Evolutionary conservation across 2,888 invertebrate species (phyloP).

Genomic region (Argynnis bischoffii): DNA sequence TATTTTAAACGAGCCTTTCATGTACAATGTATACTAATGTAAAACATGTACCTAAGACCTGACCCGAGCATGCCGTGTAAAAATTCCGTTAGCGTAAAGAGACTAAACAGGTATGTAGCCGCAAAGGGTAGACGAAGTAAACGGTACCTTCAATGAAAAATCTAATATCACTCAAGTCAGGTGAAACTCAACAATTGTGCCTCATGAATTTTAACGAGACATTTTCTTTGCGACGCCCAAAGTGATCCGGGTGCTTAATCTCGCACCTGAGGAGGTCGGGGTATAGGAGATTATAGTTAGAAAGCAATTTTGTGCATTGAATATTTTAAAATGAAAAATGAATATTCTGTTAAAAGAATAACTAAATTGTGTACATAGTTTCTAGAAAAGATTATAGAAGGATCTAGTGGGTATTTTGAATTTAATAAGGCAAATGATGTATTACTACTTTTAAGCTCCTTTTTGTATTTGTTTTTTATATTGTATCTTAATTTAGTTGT

Average conservation of each 20-base stretch:
- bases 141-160: conserved; percentile 49
- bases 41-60: not conserved
- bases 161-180: conserved; percentile 67
- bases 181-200: conserved; percentile 63
- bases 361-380: conserved; percentile 11
- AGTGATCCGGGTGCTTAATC: conserved; percentile 56
- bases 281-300: conserved; percentile 31
- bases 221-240: conserved; percentile 64
- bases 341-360: conserved; percentile 20
- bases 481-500: too few species aligned
- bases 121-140: conserved; percentile 34
- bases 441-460: too few species aligned
- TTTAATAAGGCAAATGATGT: too few species aligned
- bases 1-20: not conserved
- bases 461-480: too few species aligned
- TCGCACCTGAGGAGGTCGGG: conserved; percentile 44
- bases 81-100: conserved; percentile 34
- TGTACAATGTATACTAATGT: conserved; percentile 9
- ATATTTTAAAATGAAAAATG: conserved; percentile 31
- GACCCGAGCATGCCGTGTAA: conserved; percentile 22
- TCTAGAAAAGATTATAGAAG: not conserved
- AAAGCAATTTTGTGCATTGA: conserved; percentile 37
- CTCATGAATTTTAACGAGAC: conserved; percentile 75
- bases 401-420: not conserved
- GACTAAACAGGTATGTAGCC: conserved; percentile 32